phyloP scores from a whole-genome alignment of 2,888 invertebrate species.

The Chironomus tentans region DNA sequence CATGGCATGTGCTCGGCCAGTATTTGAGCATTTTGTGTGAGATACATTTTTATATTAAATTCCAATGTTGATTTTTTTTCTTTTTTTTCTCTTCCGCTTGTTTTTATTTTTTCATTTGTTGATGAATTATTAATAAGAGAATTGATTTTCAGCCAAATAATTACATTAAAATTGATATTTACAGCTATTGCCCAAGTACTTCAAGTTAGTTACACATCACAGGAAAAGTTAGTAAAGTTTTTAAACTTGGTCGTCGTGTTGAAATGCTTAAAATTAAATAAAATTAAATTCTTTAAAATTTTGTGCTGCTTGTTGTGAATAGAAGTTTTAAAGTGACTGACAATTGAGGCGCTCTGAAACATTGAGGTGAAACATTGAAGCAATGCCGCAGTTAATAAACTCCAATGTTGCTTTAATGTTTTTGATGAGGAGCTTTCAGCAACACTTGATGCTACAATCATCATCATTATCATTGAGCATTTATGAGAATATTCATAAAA shows the following conservation, averaged over 20 bases:
- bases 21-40: constrained; percentile 2
- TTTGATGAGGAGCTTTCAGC: not conserved
- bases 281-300: not conserved
- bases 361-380: not conserved
- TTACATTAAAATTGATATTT: not conserved
- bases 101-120: not conserved
- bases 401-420: not conserved
- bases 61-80: not conserved
- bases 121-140: not conserved
- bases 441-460: too few relatives aligned
- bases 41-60: not conserved
- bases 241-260: too few relatives aligned
- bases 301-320: not conserved
- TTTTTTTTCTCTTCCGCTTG: not conserved
- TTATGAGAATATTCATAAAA: too few relatives aligned
- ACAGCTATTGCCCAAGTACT: not conserved
- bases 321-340: not conserved
- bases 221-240: not conserved
- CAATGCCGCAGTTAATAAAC: too few relatives aligned
- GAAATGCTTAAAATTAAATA: not conserved
- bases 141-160: not conserved
- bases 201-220: not conserved
- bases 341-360: not conserved
- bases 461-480: too few relatives aligned
- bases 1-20: not conserved